These are phyloP conservation scores for Cercopithecus petaurista DNA, from an alignment of 2,797 vertebrate genomes.

Conservation along the genomic window DNA sequence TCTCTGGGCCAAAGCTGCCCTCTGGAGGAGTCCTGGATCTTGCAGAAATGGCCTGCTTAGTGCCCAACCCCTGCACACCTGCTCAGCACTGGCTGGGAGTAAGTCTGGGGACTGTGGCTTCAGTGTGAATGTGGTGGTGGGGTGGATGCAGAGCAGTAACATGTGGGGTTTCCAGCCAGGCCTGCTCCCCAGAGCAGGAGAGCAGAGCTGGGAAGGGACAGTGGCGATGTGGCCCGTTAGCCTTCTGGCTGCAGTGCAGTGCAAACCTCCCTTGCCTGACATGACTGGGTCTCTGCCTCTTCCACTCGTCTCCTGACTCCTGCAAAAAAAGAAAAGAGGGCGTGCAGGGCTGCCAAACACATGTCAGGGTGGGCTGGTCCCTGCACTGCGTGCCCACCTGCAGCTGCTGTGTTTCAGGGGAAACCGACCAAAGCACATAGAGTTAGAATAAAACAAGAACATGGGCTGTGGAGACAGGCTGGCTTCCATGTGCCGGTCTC, in stretches of 20 bases:
- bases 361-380: not conserved
- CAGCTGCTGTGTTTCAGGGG: not conserved
- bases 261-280: not conserved
- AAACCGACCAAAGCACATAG: not conserved
- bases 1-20: not conserved
- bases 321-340: not conserved
- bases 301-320: not conserved
- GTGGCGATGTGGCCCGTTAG: not conserved
- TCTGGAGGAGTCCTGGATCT: not conserved
- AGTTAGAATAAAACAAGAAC: not conserved
- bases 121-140: not conserved
- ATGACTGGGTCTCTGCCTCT: not conserved
- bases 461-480: not conserved
- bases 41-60: not conserved
- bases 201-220: not conserved
- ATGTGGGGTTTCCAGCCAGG: not conserved
- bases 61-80: not conserved
- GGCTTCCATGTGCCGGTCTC: not conserved
- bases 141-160: not conserved
- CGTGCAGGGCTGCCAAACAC: not conserved
- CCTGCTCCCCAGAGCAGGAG: not conserved
- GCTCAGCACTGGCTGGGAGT: not conserved
- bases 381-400: accelerated
- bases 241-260: not conserved
- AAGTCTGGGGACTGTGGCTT: not conserved